These are phyloP conservation scores for Podarcis cretensis DNA, from an alignment of 2,113 vertebrate genomes.

Conservation along the genomic window DNA sequence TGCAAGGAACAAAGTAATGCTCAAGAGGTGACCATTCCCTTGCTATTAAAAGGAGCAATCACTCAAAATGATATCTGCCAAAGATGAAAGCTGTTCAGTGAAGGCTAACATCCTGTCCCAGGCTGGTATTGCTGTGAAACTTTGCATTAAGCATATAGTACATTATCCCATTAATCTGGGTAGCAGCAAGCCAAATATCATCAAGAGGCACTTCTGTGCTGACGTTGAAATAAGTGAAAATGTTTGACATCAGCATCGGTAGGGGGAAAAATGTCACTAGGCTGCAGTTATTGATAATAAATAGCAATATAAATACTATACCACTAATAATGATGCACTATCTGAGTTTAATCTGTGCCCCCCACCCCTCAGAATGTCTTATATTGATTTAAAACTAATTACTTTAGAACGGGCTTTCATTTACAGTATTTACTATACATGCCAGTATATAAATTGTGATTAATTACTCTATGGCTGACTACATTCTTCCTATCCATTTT, in stretches of 20 bases:
- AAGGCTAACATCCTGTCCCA: neutral
- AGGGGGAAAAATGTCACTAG: conserved; percentile 9
- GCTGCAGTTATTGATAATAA: conserved; percentile 46
- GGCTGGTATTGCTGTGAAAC: conserved; percentile 27
- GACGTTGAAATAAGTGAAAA: neutral
- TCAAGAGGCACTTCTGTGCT: neutral
- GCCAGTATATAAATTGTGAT: conserved; percentile 30
- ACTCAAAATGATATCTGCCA: conserved; percentile 45
- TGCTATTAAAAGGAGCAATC: conserved; percentile 48
- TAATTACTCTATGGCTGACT: conserved; percentile 50
- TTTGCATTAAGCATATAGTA: conserved; percentile 40
- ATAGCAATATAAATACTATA: neutral
- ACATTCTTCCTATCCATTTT: conserved; percentile 28
- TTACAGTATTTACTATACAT: conserved; percentile 58
- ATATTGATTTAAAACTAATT: conserved; percentile 57
- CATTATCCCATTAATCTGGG: conserved; percentile 1
- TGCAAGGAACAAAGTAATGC: conserved; percentile 56
- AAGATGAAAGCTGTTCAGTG: conserved; percentile 44
- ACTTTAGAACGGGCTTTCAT: conserved; percentile 51
- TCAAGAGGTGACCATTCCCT: conserved; percentile 51
- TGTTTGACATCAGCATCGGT: neutral
- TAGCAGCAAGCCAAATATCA: neutral
- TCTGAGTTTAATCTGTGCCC: conserved; percentile 11
- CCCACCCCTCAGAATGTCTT: neutral
- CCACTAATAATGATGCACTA: conserved; percentile 26